Base-by-base conservation (phyloP, 2,113 vertebrate species). In the Callorhinus ursinus region DNA sequence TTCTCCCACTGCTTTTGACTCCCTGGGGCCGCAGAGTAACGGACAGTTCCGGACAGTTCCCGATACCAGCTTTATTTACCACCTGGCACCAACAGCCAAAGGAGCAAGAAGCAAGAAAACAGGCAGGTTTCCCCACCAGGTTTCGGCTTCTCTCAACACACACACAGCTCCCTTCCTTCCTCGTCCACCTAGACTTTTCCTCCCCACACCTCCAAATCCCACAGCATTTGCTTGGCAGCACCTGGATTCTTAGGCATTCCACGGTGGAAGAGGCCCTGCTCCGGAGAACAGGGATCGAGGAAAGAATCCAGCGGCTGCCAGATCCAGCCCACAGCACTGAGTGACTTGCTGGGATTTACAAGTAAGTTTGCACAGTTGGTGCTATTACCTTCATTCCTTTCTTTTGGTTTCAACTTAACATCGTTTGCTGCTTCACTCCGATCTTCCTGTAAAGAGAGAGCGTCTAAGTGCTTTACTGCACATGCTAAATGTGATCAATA, bases 201-300 rank as follows among this genome's bases (percentile, higher is more conserved):
- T 21, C 14, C 46, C 42, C 55, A 51, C 7, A 22, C 14, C 26
- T 14, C 53, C 42, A 36, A 57, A 55, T 7, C 16, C 49, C 31
- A 55, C 26, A 49, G 22, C 0, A 4, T 36, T 46, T 57, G 21
- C 11, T 42, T 55, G 12, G 10, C 39, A 55, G 4, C 3, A 24
- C 22, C 69, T 31, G 39, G 46, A 59, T 59, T 55, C 39, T 57
- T 24, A 69, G 7, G 59, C 61, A 24, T 79, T 59, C 33, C 7
- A 7, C 3, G 33, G 7, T 8, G 24, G 39, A 28, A 59, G 9
- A 59, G 16, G 5, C 13, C 9, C 13, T 6, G 5, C 51, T 12
- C 6, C 28, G 39, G 46, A 65, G 19, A 26, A 61, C 0, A 22
- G 61, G n/a, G 36, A 4, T 33, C 6, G 1, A 13, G 33, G 2